These are phyloP conservation scores for Coelinius sp. DNA, from an alignment of 2,888 invertebrate genomes.

Conservation along the genomic window DNA sequence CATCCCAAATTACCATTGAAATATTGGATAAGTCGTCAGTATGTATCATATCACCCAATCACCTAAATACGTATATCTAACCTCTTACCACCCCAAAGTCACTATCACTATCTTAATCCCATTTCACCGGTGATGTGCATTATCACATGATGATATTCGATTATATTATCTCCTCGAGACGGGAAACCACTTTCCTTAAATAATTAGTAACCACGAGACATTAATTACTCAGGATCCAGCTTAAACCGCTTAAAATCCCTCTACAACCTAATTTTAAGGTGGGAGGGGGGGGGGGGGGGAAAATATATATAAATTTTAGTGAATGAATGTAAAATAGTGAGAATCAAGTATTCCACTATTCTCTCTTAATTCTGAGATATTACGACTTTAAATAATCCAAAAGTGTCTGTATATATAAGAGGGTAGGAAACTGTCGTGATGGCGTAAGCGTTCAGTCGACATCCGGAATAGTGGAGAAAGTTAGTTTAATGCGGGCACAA, in stretches of 20 bases:
- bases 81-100: constrained; percentile 7
- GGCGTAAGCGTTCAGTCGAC: constrained; percentile 27
- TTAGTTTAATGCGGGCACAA: constrained; percentile 36
- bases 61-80: constrained; percentile 15
- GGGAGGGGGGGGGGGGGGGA: too few species aligned
- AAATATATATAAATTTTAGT: not conserved
- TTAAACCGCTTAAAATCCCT: not conserved
- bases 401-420: not conserved
- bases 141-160: constrained; percentile 38
- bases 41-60: not conserved
- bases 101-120: constrained; percentile 22
- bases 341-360: too few species aligned
- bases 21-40: not conserved
- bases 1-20: not conserved
- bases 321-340: not conserved
- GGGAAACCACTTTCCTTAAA: constrained; percentile 9
- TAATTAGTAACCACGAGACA: constrained; percentile 21
- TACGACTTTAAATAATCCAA: constrained; percentile 4
- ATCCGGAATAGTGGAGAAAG: constrained; percentile 34
- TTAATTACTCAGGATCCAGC: not conserved
- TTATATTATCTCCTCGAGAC: constrained; percentile 28
- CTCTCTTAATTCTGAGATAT: not conserved
- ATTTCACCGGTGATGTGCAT: constrained; percentile 21
- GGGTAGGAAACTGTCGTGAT: constrained; percentile 11
- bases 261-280: too few species aligned